These are phyloP conservation scores for Phrynocephalus forsythii DNA, from an alignment of 2,797 vertebrate species.

Conservation along the genomic window DNA sequence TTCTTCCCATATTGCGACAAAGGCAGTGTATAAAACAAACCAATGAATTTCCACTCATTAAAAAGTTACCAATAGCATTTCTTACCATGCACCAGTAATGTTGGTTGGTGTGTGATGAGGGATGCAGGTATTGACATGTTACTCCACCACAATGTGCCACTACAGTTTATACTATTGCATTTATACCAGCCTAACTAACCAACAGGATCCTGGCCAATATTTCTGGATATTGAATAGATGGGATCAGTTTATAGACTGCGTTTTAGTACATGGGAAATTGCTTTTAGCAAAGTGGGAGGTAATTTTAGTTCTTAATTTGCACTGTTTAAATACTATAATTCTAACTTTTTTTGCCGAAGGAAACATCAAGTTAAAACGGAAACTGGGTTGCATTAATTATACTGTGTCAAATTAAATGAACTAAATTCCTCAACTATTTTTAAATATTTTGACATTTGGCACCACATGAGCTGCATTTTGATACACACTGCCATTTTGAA, in stretches of 20 bases:
- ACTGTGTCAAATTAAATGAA: slow-evolving; percentile 38
- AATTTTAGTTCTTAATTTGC: slow-evolving; percentile 25
- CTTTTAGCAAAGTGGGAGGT: neutral
- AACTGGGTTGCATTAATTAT: slow-evolving; percentile 30
- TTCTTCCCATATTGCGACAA: no score
- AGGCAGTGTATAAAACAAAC: no score
- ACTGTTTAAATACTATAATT: slow-evolving; percentile 42
- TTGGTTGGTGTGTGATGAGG: no score
- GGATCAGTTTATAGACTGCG: neutral
- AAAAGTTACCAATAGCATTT: no score
- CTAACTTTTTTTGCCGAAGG: slow-evolving; percentile 36
- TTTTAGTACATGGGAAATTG: neutral
- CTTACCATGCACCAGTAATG: no score
- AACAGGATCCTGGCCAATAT: neutral
- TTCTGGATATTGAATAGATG: neutral
- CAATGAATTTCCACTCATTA: no score
- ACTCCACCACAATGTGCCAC: no score
- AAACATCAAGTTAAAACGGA: slow-evolving; percentile 48
- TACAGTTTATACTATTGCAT: no score
- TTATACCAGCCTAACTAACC: no score
- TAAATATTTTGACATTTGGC: slow-evolving; percentile 40
- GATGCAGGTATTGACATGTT: no score
- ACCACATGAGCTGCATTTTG: slow-evolving; percentile 7
- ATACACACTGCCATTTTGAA: slow-evolving; percentile 3
- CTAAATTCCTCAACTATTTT: neutral